phyloP scores from a whole-genome alignment of 2,113 vertebrate genomes.

The Menidia beryllina region DNA sequence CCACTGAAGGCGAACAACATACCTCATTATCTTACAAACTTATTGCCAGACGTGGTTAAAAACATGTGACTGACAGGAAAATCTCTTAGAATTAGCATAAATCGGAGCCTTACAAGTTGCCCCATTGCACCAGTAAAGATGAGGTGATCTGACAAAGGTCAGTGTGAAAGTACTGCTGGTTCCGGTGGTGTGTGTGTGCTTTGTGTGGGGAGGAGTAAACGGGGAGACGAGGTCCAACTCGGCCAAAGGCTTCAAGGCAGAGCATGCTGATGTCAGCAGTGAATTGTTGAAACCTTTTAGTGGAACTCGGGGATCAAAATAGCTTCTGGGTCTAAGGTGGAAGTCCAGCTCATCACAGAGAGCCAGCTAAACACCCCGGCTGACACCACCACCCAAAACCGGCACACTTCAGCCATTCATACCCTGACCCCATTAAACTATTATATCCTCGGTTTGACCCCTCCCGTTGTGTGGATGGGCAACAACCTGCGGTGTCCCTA shows the following conservation, averaged over 20 bases:
- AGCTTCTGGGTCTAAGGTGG: not conserved
- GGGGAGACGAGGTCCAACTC: no score
- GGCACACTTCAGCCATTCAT: conserved; percentile 41
- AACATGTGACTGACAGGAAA: no score
- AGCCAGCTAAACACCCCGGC: conserved; percentile 63
- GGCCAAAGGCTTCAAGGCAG: not conserved
- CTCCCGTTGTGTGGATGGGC: conserved; percentile 29
- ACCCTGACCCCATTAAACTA: conserved; percentile 23
- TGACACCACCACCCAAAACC: conserved; percentile 51
- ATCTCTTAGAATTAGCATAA: no score
- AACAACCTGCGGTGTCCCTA: conserved; percentile 47
- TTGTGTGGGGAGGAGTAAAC: no score
- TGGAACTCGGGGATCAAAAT: not conserved
- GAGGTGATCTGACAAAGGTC: no score
- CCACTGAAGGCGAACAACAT: no score
- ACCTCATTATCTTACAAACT: no score
- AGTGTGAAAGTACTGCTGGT: no score
- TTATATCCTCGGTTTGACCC: conserved; percentile 33
- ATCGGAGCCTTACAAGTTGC: no score
- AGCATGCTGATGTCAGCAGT: not conserved
- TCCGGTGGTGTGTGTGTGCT: no score
- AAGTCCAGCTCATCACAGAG: conserved; percentile 59
- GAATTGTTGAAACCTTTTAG: not conserved
- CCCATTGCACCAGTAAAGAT: no score
- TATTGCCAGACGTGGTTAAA: no score